phyloP scores from a whole-genome alignment of 1,140 invertebrate species.

The Carcinoscorpius rotundicauda region DNA sequence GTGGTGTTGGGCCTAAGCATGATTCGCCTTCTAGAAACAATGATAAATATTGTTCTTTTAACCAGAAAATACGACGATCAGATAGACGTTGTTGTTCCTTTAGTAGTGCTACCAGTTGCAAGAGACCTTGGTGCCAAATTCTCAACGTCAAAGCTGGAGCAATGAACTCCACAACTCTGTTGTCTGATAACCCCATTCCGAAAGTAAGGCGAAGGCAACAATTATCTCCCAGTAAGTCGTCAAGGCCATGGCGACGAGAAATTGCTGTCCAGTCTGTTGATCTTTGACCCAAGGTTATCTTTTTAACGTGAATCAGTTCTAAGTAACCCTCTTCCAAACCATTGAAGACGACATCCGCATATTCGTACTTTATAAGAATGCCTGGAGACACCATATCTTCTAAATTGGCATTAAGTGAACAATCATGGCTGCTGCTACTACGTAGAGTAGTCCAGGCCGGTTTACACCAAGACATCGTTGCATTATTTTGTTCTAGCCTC shows the following conservation, averaged over 20 bases:
- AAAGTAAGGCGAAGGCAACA: conserved; percentile 56
- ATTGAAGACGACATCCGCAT: conserved; percentile 41
- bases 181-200: conserved; percentile 71
- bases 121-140: conserved; percentile 50
- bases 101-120: conserved; percentile 57
- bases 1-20: conserved; percentile 68
- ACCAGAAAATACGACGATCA: conserved; percentile 73
- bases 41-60: conserved; percentile 83
- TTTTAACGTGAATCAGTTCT: conserved; percentile 55
- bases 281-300: conserved; percentile 45
- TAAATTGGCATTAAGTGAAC: conserved; percentile 46
- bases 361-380: conserved; percentile 40
- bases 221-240: conserved; percentile 40
- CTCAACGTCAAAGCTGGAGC: conserved; percentile 55
- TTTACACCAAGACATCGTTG: conserved; percentile 71
- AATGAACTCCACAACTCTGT: conserved; percentile 65
- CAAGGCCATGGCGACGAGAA: conserved; percentile 41
- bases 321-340: conserved; percentile 54
- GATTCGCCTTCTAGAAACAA: conserved; percentile 69
- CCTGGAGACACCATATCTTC: conserved; percentile 45
- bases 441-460: conserved; percentile 63
- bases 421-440: conserved; percentile 41
- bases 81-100: conserved; percentile 61
- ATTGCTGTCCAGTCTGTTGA: conserved; percentile 22
- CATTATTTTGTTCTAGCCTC: conserved; percentile 68